Evolutionary conservation across 1,140 invertebrate genomes (phyloP), one percentile per base, ranked within the genome.

Genomic region (Lithobius niger): DNA sequence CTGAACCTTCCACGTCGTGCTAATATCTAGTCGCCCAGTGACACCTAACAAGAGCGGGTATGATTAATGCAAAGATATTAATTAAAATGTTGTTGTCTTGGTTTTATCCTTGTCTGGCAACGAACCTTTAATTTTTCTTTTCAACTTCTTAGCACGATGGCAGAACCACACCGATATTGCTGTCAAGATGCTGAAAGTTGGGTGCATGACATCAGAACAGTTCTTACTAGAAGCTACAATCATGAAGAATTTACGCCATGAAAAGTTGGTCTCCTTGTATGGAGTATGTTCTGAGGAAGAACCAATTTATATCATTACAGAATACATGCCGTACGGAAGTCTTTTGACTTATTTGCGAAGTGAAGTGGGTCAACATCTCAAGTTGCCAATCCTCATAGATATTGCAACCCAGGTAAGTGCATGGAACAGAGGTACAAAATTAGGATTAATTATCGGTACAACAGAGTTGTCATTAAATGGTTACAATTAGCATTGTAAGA

Each of bases 181-280:
- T n/a, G 88, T 97, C 2, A 97, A 97, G 72, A 97, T 90, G 0
- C 71, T 97, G 21, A 81, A 93, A 64, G 84, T 89, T 62, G 94
- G 93, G 48, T 90, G 92, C 18, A 98, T 97, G 94, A 94, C 88
- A n/a, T 88, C 88, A 2, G 84, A 90, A 63, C 93, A 91, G 3
- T 98, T 97, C 76, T 76, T 97, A 0, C 84, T 92, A 71, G 95
- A 97, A 73, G 95, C 94, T 3, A 84, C 87, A 36, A 97, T 97
- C 42, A 98, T 98, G 94, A 97, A 98, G 67, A 90, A 94, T 69
- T 96, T 96, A 71, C 78, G 91, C 53, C 95, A 99, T 72, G 86
- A 92, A 66, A 86, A 94, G 56, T 74, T 98, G 31, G 92, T 98
- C 10, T 89, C 92, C 1, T 69, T 96, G 0, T 96, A 92, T 70